These are phyloP conservation scores for Hyles euphorbiae DNA, from an alignment of 1,140 invertebrate genomes.

Conservation along the genomic window DNA sequence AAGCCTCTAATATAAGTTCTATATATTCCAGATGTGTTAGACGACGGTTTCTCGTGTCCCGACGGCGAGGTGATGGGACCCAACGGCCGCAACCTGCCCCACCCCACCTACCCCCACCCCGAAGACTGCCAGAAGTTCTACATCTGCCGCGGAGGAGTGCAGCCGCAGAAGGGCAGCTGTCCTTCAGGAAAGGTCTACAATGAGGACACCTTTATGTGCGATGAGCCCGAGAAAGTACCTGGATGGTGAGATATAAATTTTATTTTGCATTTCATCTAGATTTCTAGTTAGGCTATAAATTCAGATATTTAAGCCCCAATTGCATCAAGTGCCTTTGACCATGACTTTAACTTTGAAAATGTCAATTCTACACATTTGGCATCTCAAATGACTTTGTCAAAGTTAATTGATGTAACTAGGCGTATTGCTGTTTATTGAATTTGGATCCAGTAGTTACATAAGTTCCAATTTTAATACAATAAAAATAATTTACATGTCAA, in stretches of 20 bases:
- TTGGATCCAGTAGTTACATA: too few species aligned
- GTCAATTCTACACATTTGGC: too few species aligned
- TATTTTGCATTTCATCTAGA: background rate
- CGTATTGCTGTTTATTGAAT: too few species aligned
- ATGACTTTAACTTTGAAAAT: too few species aligned
- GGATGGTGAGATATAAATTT: slow-evolving; percentile 82
- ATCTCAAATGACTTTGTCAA: too few species aligned
- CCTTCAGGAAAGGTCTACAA: slow-evolving; percentile 87
- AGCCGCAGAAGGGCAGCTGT: slow-evolving; percentile 86
- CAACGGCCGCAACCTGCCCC: slow-evolving; percentile 82
- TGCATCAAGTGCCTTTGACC: too few species aligned
- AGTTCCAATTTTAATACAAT: too few species aligned
- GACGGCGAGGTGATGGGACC: slow-evolving; percentile 81
- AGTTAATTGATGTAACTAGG: too few species aligned
- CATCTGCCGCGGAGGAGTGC: slow-evolving; percentile 87
- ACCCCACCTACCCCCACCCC: slow-evolving; percentile 88
- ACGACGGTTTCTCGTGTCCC: slow-evolving; percentile 88
- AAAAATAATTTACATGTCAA: too few species aligned
- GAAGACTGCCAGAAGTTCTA: slow-evolving; percentile 91
- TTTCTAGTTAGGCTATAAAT: too few species aligned
- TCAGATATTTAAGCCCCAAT: too few species aligned
- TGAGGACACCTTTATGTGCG: slow-evolving; percentile 87
- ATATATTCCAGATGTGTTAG: slow-evolving; percentile 76
- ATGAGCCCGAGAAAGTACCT: slow-evolving; percentile 85
- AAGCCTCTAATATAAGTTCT: too few species aligned